Percentiles rank a stretch among this genome's conserved stretches.
phyloP scores from a whole-genome alignment of 1,140 invertebrate genomes.

The Bemisia tabaci region DNA sequence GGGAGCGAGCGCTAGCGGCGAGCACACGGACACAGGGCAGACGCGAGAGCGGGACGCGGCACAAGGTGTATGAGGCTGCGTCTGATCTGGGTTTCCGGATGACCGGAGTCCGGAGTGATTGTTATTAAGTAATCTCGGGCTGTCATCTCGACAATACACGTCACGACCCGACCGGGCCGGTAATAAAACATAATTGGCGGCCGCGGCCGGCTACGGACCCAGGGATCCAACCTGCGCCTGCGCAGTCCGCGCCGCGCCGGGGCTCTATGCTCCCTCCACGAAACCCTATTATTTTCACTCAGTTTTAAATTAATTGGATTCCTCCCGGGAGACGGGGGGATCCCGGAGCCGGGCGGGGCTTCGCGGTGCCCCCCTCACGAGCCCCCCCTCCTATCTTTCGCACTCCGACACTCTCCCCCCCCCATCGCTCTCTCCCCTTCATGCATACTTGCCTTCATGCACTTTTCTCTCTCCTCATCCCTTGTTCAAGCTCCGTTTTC shows the following conservation, averaged over 20 bases:
- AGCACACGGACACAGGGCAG: no score
- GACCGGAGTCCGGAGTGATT: not conserved
- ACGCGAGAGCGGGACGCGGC: no score
- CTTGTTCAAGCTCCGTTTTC: no score
- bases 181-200: not conserved
- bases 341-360: not conserved
- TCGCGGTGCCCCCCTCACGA: not conserved
- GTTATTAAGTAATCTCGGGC: not conserved
- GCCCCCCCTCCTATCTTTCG: not conserved
- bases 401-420: not conserved
- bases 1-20: no score
- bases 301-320: not conserved
- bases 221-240: no score
- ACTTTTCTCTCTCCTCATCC: no score
- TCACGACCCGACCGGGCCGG: not conserved
- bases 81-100: not conserved
- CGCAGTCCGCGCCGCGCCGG: no score
- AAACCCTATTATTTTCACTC: not conserved
- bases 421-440: not conserved
- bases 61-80: not conserved
- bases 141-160: not conserved
- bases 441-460: no score
- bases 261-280: not conserved
- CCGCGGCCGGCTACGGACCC: no score
- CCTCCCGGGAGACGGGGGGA: not conserved